Evolutionary conservation across 2,888 invertebrate genomes (phyloP).

Genomic region (Linnaemya vulpina): DNA sequence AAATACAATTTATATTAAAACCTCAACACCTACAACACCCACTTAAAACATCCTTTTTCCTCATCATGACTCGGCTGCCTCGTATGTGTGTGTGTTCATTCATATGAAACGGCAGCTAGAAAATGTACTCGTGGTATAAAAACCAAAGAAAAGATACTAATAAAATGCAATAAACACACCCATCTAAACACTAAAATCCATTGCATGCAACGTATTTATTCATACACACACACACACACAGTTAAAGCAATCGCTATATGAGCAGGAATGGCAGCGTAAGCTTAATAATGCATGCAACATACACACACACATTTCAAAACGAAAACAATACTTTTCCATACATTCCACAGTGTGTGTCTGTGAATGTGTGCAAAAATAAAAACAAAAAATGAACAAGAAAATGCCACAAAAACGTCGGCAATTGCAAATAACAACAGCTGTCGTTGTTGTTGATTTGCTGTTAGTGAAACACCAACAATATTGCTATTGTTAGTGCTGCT

Average conservation of each 20-base stretch:
- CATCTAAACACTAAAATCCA: constrained; percentile 54
- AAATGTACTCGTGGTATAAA: constrained; percentile 35
- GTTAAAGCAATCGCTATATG: constrained; percentile 18
- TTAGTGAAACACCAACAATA: constrained; percentile 47
- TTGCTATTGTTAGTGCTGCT: constrained; percentile 47
- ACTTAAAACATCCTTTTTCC: constrained; percentile 31
- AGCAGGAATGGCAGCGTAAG: constrained; percentile 9
- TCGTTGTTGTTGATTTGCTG: constrained; percentile 59
- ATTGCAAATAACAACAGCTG: constrained; percentile 68
- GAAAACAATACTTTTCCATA: constrained; percentile 5
- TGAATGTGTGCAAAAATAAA: constrained; percentile 27
- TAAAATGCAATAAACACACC: constrained; percentile 72
- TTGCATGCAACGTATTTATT: constrained; percentile 34
- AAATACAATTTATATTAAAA: constrained; percentile 61
- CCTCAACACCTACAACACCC: constrained; percentile 65
- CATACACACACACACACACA: background rate
- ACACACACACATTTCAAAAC: background rate
- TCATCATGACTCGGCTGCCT: background rate
- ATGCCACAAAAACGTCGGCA: constrained; percentile 58
- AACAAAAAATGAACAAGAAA: constrained; percentile 52
- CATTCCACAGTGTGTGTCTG: background rate
- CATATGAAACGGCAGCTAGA: constrained; percentile 49
- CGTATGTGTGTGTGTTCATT: constrained; percentile 19
- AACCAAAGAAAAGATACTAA: constrained; percentile 67
- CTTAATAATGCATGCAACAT: constrained; percentile 33